Percentiles rank a stretch among this genome's conserved stretches.
These are phyloP conservation scores for Sphenopsis melanotis DNA, from an alignment of 2,797 vertebrate genomes.

Conservation along the genomic window DNA sequence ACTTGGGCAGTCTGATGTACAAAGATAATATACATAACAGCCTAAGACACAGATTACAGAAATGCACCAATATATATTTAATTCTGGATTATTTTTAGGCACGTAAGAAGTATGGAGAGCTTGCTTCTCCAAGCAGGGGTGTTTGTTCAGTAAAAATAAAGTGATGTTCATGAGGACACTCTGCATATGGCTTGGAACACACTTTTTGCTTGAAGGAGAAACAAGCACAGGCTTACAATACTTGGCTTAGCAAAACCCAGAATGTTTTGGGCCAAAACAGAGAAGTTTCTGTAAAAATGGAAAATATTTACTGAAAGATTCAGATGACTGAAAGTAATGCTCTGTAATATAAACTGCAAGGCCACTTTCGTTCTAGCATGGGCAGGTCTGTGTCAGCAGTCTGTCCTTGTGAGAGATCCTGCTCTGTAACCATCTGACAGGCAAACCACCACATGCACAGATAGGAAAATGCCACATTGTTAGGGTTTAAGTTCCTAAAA, in stretches of 20 bases:
- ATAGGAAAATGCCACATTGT: neutral
- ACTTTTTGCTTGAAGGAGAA: neutral
- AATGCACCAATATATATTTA: neutral
- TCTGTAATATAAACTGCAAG: neutral
- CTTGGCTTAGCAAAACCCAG: neutral
- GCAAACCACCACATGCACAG: neutral
- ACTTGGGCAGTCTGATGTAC: neutral
- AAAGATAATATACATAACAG: constrained; percentile 42
- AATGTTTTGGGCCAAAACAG: neutral
- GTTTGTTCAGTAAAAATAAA: neutral
- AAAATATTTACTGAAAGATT: neutral
- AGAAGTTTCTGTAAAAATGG: neutral
- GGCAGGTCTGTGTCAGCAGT: neutral
- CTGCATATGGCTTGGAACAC: neutral
- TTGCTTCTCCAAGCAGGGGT: neutral
- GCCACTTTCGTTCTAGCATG: neutral
- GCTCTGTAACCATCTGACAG: neutral
- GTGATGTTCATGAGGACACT: neutral
- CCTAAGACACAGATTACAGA: neutral
- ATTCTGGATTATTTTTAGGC: constrained; percentile 28
- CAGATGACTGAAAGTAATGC: neutral
- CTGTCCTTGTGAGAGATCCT: neutral
- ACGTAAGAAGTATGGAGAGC: neutral
- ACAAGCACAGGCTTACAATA: neutral
- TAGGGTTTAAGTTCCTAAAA: neutral